Evolutionary conservation across 2,888 invertebrate species (phyloP).

Genomic region (Cartodere bifasciata): DNA sequence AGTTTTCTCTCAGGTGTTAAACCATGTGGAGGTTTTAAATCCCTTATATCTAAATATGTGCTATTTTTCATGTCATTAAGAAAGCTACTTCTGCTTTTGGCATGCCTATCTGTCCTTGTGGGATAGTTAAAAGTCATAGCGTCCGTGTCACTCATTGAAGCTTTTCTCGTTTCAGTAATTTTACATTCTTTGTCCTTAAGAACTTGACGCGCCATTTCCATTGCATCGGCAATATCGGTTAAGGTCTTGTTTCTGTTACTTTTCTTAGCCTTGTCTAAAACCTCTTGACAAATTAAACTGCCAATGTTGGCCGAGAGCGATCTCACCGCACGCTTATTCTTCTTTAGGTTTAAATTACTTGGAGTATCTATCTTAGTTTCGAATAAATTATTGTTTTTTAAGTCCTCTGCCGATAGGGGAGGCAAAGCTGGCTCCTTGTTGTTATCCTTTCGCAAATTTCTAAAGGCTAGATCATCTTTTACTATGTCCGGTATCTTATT

Average conservation of each 20-base stretch:
- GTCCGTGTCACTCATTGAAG: slow-evolving; percentile 33
- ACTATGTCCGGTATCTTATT: slow-evolving; percentile 68
- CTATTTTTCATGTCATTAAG: slow-evolving; percentile 25
- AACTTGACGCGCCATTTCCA: slow-evolving; percentile 35
- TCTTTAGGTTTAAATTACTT: slow-evolving; percentile 37
- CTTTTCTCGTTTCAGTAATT: slow-evolving; percentile 28
- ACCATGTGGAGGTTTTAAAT: slow-evolving; percentile 25
- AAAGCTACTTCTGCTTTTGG: slow-evolving; percentile 30
- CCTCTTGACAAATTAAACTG: slow-evolving; percentile 56
- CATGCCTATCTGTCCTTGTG: slow-evolving; percentile 25
- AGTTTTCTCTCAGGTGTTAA: slow-evolving; percentile 22
- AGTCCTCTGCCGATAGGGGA: slow-evolving; percentile 38
- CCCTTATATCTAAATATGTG: slow-evolving; percentile 13
- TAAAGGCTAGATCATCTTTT: slow-evolving; percentile 76
- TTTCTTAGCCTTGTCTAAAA: slow-evolving; percentile 26
- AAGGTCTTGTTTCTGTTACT: slow-evolving; percentile 24
- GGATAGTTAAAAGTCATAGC: slow-evolving; percentile 19
- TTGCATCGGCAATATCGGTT: slow-evolving; percentile 35
- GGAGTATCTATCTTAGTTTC: slow-evolving; percentile 9
- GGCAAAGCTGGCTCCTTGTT: slow-evolving; percentile 40
- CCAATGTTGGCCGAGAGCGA: slow-evolving; percentile 78
- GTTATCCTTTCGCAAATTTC: slow-evolving; percentile 72
- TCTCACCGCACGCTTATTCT: slow-evolving; percentile 68
- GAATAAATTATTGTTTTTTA: slow-evolving; percentile 36
- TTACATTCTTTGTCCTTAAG: slow-evolving; percentile 32